These are phyloP conservation scores for Dendrolimus houi DNA, from an alignment of 2,888 invertebrate genomes.

Conservation along the genomic window DNA sequence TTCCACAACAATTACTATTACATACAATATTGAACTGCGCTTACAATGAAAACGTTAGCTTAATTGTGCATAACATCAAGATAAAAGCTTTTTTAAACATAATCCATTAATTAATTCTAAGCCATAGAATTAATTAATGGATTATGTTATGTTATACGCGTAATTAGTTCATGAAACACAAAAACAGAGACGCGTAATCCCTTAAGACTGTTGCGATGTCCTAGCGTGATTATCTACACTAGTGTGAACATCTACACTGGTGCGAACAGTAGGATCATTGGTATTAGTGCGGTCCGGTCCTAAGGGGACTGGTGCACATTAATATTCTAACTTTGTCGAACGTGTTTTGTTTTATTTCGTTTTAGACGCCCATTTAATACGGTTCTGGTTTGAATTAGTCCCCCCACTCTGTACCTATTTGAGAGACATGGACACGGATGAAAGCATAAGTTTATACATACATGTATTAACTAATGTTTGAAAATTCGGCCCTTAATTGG, in stretches of 20 bases:
- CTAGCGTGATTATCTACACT: constrained; percentile 31
- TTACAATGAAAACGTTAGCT: no score
- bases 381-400: constrained; percentile 48
- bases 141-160: constrained; percentile 13
- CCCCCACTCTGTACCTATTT: constrained; percentile 16
- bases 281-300: constrained; percentile 43
- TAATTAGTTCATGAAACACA: constrained; percentile 46
- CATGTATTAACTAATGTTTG: no score
- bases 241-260: constrained; percentile 5
- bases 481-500: no score
- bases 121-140: no score
- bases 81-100: neutral
- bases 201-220: constrained; percentile 30
- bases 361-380: constrained; percentile 19
- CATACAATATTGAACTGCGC: no score
- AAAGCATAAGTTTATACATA: no score
- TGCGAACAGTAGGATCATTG: constrained; percentile 7
- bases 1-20: no score
- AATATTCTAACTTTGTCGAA: constrained; percentile 66
- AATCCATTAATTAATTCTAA: constrained; percentile 6
- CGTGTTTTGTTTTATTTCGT: constrained; percentile 51
- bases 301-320: constrained; percentile 33
- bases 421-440: no score
- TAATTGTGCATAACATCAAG: no score
- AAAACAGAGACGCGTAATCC: constrained; percentile 58